A percentile compares a stretch with the other conserved stretches of the same genome.
Evolutionary conservation across 2,888 invertebrate species (phyloP).

Genomic region (Prostheceraeus crozeri): DNA sequence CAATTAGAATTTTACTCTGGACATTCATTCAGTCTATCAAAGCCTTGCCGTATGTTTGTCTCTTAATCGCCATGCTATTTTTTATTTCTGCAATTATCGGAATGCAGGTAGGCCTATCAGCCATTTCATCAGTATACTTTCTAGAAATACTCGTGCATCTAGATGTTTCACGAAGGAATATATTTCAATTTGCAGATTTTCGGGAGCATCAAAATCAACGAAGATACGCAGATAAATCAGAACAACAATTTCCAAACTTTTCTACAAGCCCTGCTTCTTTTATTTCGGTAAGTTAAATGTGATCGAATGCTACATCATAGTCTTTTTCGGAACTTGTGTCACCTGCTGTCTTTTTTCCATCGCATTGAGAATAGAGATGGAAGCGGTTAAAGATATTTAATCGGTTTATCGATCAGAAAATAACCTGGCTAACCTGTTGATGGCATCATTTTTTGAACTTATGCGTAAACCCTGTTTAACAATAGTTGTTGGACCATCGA

Average conservation of each 20-base stretch:
- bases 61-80: slow-evolving; percentile 99
- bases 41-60: slow-evolving; percentile 99
- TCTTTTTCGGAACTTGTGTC: no score
- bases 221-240: slow-evolving; percentile 84
- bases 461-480: no score
- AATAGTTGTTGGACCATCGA: no score
- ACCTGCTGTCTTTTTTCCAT: no score
- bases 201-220: slow-evolving; percentile 92
- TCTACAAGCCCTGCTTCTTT: slow-evolving; percentile 93
- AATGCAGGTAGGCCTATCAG: slow-evolving; percentile 65
- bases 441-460: no score
- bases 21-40: slow-evolving; percentile 99
- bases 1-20: slow-evolving; percentile 97
- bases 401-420: no score
- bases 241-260: slow-evolving; percentile 99
- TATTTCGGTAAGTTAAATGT: slow-evolving; percentile 90
- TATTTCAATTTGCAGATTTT: slow-evolving; percentile 76
- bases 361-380: no score
- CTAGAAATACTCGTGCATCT: no score
- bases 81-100: slow-evolving; percentile 99
- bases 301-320: no score
- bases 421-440: no score
- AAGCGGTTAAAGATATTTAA: no score
- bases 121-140: not conserved
- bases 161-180: no score